These are phyloP conservation scores for Myotis myotis DNA, from an alignment of 2,797 vertebrate species.

Conservation along the genomic window DNA sequence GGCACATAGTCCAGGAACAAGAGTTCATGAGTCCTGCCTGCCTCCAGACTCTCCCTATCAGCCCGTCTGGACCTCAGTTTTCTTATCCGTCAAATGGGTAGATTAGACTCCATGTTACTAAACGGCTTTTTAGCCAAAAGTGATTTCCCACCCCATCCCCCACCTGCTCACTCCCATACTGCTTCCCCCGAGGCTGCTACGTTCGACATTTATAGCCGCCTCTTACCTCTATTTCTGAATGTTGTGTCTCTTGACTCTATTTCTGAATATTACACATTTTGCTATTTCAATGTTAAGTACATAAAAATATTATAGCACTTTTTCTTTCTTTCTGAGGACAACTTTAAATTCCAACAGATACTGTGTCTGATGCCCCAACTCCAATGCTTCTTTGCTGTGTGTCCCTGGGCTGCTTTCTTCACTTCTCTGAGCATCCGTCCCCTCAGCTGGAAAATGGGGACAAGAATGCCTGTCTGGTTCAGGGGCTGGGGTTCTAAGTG, in stretches of 20 bases:
- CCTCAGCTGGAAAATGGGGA: neutral
- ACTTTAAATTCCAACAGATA: neutral
- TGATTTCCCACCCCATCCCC: fast-evolving
- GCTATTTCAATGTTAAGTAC: neutral
- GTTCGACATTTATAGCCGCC: fast-evolving
- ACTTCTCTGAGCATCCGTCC: neutral
- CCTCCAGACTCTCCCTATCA: neutral
- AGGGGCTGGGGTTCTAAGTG: neutral
- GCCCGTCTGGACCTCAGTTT: neutral
- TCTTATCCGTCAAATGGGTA: neutral
- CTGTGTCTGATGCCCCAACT: fast-evolving
- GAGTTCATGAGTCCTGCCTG: neutral
- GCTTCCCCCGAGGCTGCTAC: neutral
- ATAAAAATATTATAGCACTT: neutral
- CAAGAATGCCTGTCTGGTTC: neutral
- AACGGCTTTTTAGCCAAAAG: neutral
- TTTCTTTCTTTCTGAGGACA: neutral
- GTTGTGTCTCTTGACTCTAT: neutral
- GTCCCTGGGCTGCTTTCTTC: neutral
- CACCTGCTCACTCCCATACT: fast-evolving
- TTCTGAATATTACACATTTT: neutral
- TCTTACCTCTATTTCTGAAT: neutral
- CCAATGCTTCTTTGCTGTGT: neutral
- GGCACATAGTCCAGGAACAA: fast-evolving
- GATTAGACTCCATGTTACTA: fast-evolving